phyloP scores from a whole-genome alignment of 2,113 vertebrate genomes.

The Eulemur rufifrons region DNA sequence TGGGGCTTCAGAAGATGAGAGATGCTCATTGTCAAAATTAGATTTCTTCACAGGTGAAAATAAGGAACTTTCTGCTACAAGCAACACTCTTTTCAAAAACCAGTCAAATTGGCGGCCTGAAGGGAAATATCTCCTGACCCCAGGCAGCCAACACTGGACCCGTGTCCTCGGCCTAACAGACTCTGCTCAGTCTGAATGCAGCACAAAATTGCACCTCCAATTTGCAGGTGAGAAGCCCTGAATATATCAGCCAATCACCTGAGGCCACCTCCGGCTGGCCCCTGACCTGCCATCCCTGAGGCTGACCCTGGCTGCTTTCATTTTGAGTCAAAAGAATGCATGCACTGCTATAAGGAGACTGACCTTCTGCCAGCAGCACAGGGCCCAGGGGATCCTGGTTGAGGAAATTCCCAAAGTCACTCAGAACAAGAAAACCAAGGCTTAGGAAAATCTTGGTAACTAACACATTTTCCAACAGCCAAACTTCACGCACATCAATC shows the following conservation, averaged over 20 bases:
- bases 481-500: background rate
- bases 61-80: background rate
- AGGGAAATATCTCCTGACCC: background rate
- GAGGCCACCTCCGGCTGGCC: background rate
- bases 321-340: background rate
- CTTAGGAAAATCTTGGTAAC: background rate
- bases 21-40: background rate
- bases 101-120: background rate
- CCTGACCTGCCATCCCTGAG: background rate
- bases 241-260: background rate
- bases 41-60: background rate
- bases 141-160: background rate
- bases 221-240: background rate
- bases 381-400: background rate
- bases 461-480: constrained; percentile 2
- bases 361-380: background rate
- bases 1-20: background rate
- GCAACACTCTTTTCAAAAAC: background rate
- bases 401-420: background rate
- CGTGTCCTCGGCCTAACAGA: background rate
- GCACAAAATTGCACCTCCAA: background rate
- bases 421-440: background rate
- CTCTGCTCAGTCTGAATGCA: background rate
- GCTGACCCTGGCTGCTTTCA: background rate
- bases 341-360: background rate